Evolutionary conservation across 2,113 vertebrate species (phyloP).

Genomic region (Haplochromis burtoni): DNA sequence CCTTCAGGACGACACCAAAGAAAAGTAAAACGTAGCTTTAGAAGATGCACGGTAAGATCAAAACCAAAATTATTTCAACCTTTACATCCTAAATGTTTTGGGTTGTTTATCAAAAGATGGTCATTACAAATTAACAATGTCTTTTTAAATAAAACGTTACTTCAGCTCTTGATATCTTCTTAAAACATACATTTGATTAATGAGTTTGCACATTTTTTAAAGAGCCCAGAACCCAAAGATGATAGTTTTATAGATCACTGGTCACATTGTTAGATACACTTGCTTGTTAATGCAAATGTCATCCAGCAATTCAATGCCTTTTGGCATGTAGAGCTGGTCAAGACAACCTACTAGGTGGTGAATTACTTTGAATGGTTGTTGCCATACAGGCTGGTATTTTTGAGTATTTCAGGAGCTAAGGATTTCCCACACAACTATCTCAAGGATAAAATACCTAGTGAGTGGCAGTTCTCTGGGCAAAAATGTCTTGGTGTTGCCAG

Average conservation of each 20-base stretch:
- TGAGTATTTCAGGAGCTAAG: not conserved
- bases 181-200: not conserved
- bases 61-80: not conserved
- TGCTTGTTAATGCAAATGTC: not conserved
- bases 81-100: not conserved
- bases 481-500: not conserved
- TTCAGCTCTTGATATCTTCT: not conserved
- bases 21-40: not conserved
- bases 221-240: not conserved
- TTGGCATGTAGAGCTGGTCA: not conserved
- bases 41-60: not conserved
- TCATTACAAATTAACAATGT: not conserved
- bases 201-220: not conserved
- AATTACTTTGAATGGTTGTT: not conserved
- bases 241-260: not conserved
- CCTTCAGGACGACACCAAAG: slow-evolving; percentile 57
- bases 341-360: not conserved
- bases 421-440: not conserved
- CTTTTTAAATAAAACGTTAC: not conserved
- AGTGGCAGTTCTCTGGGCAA: not conserved
- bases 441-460: not conserved
- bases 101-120: not conserved
- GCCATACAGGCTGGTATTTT: not conserved
- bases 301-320: not conserved
- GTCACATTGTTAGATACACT: not conserved